Base-by-base conservation (phyloP, 2,113 vertebrate species). In the Albula goreensis region DNA sequence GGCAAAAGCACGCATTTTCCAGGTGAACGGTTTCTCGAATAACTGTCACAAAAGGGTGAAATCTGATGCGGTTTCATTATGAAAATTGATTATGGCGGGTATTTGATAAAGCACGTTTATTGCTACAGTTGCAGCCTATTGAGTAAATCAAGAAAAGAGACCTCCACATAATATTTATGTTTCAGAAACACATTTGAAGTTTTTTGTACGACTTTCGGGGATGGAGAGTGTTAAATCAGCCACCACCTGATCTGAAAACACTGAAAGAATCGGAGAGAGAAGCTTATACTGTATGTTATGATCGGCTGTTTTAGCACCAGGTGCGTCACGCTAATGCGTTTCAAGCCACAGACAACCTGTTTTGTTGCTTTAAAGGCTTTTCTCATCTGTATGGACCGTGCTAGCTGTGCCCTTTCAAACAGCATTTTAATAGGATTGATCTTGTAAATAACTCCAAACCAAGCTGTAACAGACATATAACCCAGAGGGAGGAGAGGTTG, bases 21-120 rank as follows among this genome's bases (percentile, higher is more conserved):
- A 81, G 60, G 80, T 77, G 50, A 56, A 25, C 77, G 60, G 41
- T 82, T 85, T 79, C 52, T 41, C 79, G 74, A 85, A 78, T 79
- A 41, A 56, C 74, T 85, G 77, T 53, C 77, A 86, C 5, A 81
- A 51, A 15, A 51, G 11, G 80, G 51, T 31, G 70, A 22, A 22
- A 74, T 31, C 53, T 81, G 3, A 81, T 81, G 13, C 4, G 53
- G 50, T 48, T 81, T n/a, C 2, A 51, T 81, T 51, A 22, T 81
- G 12, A 81, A 81, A 50, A 70, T 70, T 49, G 79, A 51, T 51
- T 49, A 17, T 79, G 25, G 79, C 49, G 22, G 79, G 22, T 25
- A 22, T 86, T 74, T 86, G 13, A 74, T 70, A 25, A 15, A 25
- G 22, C 48, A 51, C 57, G 5, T 81, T 66, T 82, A 82, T 31